These are phyloP conservation scores for Cremastobaeus sp. DNA, from an alignment of 2,888 invertebrate species.

Conservation along the genomic window DNA sequence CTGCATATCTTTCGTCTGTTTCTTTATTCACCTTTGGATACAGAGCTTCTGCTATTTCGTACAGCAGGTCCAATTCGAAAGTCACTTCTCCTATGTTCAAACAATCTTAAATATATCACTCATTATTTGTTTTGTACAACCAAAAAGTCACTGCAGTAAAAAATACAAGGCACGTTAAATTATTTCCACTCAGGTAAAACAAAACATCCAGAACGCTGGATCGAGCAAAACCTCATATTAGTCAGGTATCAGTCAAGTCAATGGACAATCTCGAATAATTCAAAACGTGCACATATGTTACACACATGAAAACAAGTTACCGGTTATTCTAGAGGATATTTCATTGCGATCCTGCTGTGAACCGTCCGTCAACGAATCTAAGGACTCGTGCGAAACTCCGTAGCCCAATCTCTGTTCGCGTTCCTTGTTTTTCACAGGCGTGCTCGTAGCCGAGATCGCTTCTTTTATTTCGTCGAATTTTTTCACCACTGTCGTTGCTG, in stretches of 20 bases:
- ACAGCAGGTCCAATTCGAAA: conserved; percentile 71
- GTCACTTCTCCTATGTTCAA: conserved; percentile 70
- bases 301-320: conserved; percentile 62
- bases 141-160: not conserved
- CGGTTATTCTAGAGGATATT: conserved; percentile 70
- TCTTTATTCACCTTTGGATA: conserved; percentile 75
- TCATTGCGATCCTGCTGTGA: conserved; percentile 76
- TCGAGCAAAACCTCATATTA: not conserved
- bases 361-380: conserved; percentile 76
- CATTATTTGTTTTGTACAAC: conserved; percentile 29
- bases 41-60: conserved; percentile 75
- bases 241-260: too few species aligned
- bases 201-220: too few species aligned
- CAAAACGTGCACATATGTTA: too few species aligned
- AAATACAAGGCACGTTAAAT: too few species aligned
- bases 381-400: conserved; percentile 75
- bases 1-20: conserved; percentile 74
- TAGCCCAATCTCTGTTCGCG: conserved; percentile 75
- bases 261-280: too few species aligned
- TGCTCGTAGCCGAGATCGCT: conserved; percentile 92
- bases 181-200: too few species aligned
- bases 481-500: conserved; percentile 90
- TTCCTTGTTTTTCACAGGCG: conserved; percentile 85
- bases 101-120: conserved; percentile 45
- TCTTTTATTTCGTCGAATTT: conserved; percentile 95